Base-by-base conservation (phyloP, 2,797 vertebrate species). In the Coracias cyanogaster region DNA sequence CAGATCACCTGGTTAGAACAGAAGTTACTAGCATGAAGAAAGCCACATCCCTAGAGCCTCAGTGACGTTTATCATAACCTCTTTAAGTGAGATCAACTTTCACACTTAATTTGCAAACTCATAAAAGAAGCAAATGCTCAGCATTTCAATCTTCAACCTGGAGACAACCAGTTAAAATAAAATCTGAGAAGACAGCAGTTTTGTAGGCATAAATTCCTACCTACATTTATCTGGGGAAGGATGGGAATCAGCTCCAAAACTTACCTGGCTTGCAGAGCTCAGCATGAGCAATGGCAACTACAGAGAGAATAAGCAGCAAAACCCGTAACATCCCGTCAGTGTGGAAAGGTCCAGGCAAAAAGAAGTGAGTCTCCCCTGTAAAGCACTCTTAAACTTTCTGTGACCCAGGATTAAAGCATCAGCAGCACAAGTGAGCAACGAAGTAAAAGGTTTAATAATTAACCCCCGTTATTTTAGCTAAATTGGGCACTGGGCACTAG, bases 241-340 rank as follows among this genome's bases (percentile, higher is more conserved):
- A 78, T 24, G 39, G 78, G 46, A 89, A 89, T 89, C 87, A 73
- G 35, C 29, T 84, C 58, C 25, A 85, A 80, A 77, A 94, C 97
- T 95, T 98, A 99, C 99, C 98, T 97, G 98, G 97, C 45, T n/a
- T 62, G 92, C 99, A 99, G 76, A 97, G 96, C 62, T 98, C 95
- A 54, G 96, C 39, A 49, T 93, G 54, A 51, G 97, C 94, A 92
- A 96, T 73, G 46, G 97, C 70, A 21, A 95, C 90, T 90, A 98
- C 82, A 87, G 95, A 98, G 31, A 98, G 89, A 80, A 98, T 91
- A 60, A 98, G 72, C 52, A 98, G 86, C 84, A 98, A 58, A 90
- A 93, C 84, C 49, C 37, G 88, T 95, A 98, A 94, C 99, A 99
- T 99, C 95, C 98, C 86, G 92, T 82, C 89, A 69, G 91, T 46